These are phyloP conservation scores for Masnerella sp. DNA, from an alignment of 2,888 invertebrate genomes.

Conservation along the genomic window DNA sequence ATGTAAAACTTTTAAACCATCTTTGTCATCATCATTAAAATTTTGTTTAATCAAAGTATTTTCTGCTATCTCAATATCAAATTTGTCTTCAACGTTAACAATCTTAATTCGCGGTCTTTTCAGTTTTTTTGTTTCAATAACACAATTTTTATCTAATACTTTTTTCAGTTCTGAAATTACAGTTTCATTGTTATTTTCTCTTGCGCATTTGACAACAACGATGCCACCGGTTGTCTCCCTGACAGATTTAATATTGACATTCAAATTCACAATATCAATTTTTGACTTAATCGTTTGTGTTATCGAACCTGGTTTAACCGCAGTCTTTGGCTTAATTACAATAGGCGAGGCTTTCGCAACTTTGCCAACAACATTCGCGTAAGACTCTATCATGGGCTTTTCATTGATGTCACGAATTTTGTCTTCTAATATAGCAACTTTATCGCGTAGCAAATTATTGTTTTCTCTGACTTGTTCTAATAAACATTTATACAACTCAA, in stretches of 20 bases:
- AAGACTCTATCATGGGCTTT: no score
- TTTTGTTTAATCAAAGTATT: slow-evolving; percentile 7
- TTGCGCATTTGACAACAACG: slow-evolving; percentile 7
- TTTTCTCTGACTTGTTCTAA: no score
- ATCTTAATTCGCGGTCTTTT: slow-evolving; percentile 26
- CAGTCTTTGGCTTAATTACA: no score
- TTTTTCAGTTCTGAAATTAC: background rate
- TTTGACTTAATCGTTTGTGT: background rate
- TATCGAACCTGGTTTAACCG: background rate
- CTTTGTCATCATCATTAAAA: background rate
- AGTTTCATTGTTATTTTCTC: background rate
- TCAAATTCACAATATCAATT: slow-evolving; percentile 3
- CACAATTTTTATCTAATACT: background rate
- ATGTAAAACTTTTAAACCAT: slow-evolving; percentile 1
- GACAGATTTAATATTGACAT: background rate
- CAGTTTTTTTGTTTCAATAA: background rate
- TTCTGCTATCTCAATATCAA: background rate
- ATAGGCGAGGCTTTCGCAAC: no score
- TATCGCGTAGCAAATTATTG: no score
- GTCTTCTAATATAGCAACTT: no score
- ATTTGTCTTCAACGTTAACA: background rate
- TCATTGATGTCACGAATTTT: no score
- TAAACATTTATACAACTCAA: no score
- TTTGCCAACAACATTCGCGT: no score
- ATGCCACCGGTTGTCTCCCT: background rate